Evolutionary conservation across 2,113 vertebrate genomes (phyloP), one percentile per base, ranked within the genome.

Genomic region (Rhegmatorhina hoffmannsi): DNA sequence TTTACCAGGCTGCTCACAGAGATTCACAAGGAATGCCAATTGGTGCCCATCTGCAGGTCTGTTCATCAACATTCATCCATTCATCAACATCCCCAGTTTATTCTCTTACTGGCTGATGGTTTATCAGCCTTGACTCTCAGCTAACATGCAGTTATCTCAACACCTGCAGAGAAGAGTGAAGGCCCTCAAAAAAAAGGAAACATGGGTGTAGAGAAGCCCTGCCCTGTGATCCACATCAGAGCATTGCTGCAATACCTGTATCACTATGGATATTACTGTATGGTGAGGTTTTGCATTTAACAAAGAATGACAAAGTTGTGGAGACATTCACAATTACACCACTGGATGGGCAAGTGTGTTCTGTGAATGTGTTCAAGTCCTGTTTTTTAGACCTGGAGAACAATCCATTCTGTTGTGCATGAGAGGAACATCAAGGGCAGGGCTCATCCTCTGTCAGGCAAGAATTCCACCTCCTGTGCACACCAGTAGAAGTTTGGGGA

Each of bases 171-270:
- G 55, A 24, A 59, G 21, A 6, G 6, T 5, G 64, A 64, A 64
- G 29, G 47, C 52, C 56, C n/a, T 43, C 34, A n/a, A 6, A 31
- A n/a, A 43, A 60, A 31, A 63, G 3, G 7, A 36, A 43, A 20
- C 0, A 1, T 17, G 17, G 21, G 28, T 11, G 17, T 1, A 59
- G 12, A 84, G 26, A 77, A 17, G 8, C 3, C 14, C 49, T 68
- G 44, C 31, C 13, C 34, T 3, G 2, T 34, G 49, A 59, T 26
- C 26, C 38, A 14, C 2, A 24, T 7, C 5, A 1, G 5, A 69
- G 44, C 21, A 25, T 24, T 40, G 34, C 56, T 69, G 29, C 26
- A 17, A 24, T 43, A 38, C 24, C 38, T 29, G 1, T 9, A 21
- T 53, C 15, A 18, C 31, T 17, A 2, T 7, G 13, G 46, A 11